phyloP scores from a whole-genome alignment of 2,888 invertebrate species.

The Molanna angustata region DNA sequence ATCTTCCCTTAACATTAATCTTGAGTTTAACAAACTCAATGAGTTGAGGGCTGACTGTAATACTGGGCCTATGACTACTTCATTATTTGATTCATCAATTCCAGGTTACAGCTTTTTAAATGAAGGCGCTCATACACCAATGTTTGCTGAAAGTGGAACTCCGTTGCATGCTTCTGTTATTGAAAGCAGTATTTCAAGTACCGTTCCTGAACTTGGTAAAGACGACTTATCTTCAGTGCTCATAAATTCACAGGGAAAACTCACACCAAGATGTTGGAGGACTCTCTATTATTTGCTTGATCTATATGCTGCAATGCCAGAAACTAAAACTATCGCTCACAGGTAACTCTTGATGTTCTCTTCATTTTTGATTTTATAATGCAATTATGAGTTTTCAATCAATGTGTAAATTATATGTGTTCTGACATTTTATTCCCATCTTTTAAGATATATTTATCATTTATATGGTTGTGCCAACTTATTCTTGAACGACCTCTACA shows the following conservation, averaged over 20 bases:
- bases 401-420: too few species aligned
- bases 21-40: too few species aligned
- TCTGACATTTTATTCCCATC: too few species aligned
- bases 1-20: too few species aligned
- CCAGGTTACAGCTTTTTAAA: constrained; percentile 76
- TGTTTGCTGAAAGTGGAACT: constrained; percentile 53
- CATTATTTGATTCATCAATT: too few species aligned
- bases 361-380: too few species aligned
- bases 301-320: constrained; percentile 91
- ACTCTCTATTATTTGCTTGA: constrained; percentile 90
- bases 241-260: constrained; percentile 38
- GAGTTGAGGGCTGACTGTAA: too few species aligned
- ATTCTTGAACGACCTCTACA: too few species aligned
- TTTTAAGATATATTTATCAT: too few species aligned
- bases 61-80: too few species aligned
- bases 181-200: constrained; percentile 21
- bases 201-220: constrained; percentile 29
- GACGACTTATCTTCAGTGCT: constrained; percentile 37
- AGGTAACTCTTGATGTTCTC: constrained; percentile 42
- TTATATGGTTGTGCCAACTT: too few species aligned
- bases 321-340: constrained; percentile 87
- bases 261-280: constrained; percentile 87
- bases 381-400: too few species aligned
- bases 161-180: constrained; percentile 25
- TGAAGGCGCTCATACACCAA: constrained; percentile 71